phyloP scores from a whole-genome alignment of 2,797 vertebrate genomes.

The Mallotus villosus region DNA sequence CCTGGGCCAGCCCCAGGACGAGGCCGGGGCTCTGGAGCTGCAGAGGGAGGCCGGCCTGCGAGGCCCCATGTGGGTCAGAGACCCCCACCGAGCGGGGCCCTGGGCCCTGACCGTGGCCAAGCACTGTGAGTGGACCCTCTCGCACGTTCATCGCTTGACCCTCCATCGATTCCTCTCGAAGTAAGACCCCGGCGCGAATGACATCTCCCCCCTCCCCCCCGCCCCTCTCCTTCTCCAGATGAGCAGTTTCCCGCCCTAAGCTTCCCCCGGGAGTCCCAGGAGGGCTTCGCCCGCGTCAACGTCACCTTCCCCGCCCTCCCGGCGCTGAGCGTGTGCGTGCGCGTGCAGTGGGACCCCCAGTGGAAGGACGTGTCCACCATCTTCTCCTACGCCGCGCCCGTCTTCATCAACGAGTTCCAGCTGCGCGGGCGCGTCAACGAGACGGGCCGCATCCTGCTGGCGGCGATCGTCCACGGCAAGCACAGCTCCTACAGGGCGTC shows the following conservation, averaged over 20 bases:
- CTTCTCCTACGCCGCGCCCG: slow-evolving; percentile 83
- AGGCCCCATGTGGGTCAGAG: slow-evolving; percentile 74
- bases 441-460: slow-evolving; percentile 73
- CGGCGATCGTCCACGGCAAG: slow-evolving; percentile 84
- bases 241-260: slow-evolving; percentile 66
- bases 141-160: neutral
- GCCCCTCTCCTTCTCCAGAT: slow-evolving; percentile 25
- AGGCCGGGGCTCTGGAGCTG: slow-evolving; percentile 47
- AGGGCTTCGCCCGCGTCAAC: slow-evolving; percentile 75
- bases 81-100: slow-evolving; percentile 41
- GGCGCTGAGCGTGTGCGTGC: slow-evolving; percentile 79
- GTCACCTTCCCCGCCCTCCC: slow-evolving; percentile 71
- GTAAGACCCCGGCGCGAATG: neutral
- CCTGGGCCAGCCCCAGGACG: slow-evolving; percentile 47
- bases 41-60: slow-evolving; percentile 55
- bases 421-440: slow-evolving; percentile 76
- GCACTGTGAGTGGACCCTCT: slow-evolving; percentile 63
- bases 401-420: slow-evolving; percentile 87
- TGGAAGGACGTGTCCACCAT: slow-evolving; percentile 75
- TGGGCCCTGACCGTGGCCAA: slow-evolving; percentile 45
- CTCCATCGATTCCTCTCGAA: neutral
- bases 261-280: slow-evolving; percentile 76
- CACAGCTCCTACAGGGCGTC: slow-evolving; percentile 81
- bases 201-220: neutral
- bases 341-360: slow-evolving; percentile 80